Base-by-base conservation (phyloP, 2,888 invertebrate genomes). In the Muschampia plurimacula region DNA sequence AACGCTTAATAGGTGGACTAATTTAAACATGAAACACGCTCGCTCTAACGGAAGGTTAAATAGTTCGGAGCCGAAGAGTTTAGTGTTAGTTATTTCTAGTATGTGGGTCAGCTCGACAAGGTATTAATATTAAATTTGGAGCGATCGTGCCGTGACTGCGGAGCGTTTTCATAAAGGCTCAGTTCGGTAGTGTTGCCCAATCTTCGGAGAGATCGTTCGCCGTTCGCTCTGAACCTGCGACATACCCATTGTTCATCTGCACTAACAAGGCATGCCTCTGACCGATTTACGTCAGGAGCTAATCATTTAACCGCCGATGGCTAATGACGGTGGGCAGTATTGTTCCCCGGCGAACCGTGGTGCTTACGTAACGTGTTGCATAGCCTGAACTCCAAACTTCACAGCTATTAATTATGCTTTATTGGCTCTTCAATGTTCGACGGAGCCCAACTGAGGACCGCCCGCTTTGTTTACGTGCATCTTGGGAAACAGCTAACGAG, bases 251-350 rank as follows among this genome's bases (percentile, higher is more conserved):
- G 72, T 68, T 72, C 68, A 72, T 72, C 68, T 72, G 71, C 72
- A 68, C 72, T 72, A 72, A 72, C 72, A 75, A 75, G 72, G 67
- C 72, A 72, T 72, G 72, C 59, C 62, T 67, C 72, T 89, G 89
- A 88, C 89, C 88, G 90, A 89, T 86, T 92, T 91, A 87, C 86
- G 90, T 90, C 89, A 89, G 83, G 77, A 89, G 85, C 83, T 85
- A 87, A 90, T 91, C 89, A 89, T 89, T 88, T 87, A 87, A 81
- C 81, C 79, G 80, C 82, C 75, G 78, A 84, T 81, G 76, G 80
- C 80, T 83, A 84, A 87, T 85, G 83, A 77, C 72, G 74, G 77
- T 80, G 78, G 77, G 75, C 75, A 76, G 79, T 77, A 83, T 85
- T 84, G 84, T 85, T 83, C 81, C 73, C 74, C 59, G 66, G 74